Conservation (phyloP, 2,797 vertebrate genomes). For the Coilia nasus region DNA sequence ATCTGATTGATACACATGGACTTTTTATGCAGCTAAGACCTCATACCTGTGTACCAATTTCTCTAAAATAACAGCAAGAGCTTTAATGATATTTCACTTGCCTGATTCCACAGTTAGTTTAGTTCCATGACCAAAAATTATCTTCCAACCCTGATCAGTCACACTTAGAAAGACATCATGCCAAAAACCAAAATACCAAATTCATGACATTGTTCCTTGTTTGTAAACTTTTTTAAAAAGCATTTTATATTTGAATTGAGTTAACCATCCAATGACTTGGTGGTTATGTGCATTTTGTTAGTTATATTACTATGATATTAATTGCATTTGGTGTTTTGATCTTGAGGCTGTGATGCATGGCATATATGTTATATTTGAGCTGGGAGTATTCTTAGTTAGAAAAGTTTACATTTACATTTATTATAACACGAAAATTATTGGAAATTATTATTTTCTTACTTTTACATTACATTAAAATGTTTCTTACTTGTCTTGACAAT, state of each 20-base stretch:
- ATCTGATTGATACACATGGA: not conserved
- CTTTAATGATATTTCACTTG: conserved; percentile 45
- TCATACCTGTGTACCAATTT: not conserved
- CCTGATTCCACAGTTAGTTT: conserved; percentile 52
- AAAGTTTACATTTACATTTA: not conserved
- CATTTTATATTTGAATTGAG: not conserved
- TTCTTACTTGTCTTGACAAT: conserved; percentile 23
- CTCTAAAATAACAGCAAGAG: not conserved
- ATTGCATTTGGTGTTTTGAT: not conserved
- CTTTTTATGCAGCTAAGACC: not conserved
- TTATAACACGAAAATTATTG: not conserved
- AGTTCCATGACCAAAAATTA: conserved; percentile 53
- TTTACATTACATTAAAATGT: not conserved
- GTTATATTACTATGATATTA: not conserved
- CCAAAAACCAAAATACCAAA: not conserved
- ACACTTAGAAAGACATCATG: conserved; percentile 44
- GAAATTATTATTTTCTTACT: too few species aligned
- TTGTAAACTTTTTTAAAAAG: not conserved
- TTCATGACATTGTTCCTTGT: not conserved
- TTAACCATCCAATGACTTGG: not conserved
- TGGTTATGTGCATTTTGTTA: not conserved
- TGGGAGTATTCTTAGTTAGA: not conserved
- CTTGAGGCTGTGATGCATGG: not conserved
- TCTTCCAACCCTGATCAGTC: conserved; percentile 41
- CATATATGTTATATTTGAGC: not conserved